phyloP scores from a whole-genome alignment of 1,140 invertebrate genomes.

The Epicauta chinensis region DNA sequence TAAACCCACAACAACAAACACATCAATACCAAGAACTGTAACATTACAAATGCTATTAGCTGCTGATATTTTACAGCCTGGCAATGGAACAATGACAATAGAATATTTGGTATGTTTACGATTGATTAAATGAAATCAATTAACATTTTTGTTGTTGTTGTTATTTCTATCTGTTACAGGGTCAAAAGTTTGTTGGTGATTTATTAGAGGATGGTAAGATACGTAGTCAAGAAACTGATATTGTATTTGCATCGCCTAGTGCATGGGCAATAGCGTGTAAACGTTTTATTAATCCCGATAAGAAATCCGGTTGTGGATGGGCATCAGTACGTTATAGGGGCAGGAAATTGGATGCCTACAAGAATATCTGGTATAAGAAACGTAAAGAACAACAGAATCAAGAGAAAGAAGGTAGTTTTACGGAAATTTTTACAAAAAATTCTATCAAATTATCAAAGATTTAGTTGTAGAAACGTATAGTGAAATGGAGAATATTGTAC shows the following conservation, averaged over 20 bases:
- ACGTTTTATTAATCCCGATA: conserved; percentile 82
- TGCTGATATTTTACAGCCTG: conserved; percentile 74
- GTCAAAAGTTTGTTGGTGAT: conserved; percentile 84
- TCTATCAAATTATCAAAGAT: neutral
- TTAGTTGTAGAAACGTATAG: neutral
- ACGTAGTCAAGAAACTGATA: conserved; percentile 78
- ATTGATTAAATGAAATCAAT: conserved; percentile 4
- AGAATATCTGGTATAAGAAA: conserved; percentile 74
- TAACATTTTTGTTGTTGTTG: conserved; percentile 17
- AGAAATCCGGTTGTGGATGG: conserved; percentile 89
- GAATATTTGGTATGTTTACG: conserved; percentile 75
- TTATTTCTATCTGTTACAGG: conserved; percentile 57
- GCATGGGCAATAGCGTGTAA: conserved; percentile 91
- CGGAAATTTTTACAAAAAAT: neutral
- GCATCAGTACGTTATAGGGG: conserved; percentile 77
- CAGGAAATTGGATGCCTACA: conserved; percentile 80
- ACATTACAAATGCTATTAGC: conserved; percentile 78
- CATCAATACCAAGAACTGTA: conserved; percentile 60
- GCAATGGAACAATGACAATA: conserved; percentile 74
- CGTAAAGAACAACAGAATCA: conserved; percentile 49
- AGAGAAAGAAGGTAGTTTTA: conserved; percentile 17
- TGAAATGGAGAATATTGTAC: conserved; percentile 43
- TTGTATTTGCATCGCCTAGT: conserved; percentile 83
- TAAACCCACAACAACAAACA: conserved; percentile 29
- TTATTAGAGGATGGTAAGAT: conserved; percentile 81